Conservation (phyloP, 1,140 invertebrate genomes). For the Conus betulinus region DNA sequence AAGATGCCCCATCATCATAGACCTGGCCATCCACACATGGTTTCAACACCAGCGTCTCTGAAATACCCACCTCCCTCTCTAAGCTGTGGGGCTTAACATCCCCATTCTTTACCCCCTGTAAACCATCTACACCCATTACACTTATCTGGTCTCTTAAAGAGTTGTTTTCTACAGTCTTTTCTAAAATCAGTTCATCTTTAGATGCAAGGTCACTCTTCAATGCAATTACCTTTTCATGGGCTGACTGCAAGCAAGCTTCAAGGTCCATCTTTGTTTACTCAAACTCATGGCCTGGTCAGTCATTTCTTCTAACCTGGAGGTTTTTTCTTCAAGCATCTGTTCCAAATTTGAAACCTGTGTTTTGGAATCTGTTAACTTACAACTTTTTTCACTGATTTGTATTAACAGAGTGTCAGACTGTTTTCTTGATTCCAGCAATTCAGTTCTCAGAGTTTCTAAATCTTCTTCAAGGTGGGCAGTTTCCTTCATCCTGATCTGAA, state of each 20-base stretch:
- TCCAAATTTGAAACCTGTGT: neutral
- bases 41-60: conserved; percentile 12
- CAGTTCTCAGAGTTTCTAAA: neutral
- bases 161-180: conserved; percentile 36
- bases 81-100: neutral
- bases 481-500: neutral
- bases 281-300: conserved; percentile 36
- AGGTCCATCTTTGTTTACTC: conserved; percentile 34
- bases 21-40: conserved; percentile 32
- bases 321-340: conserved; percentile 19
- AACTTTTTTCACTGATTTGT: neutral
- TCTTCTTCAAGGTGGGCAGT: conserved; percentile 7
- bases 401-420: neutral
- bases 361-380: neutral
- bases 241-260: conserved; percentile 31
- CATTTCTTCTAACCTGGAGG: conserved; percentile 9
- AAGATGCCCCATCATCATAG: neutral
- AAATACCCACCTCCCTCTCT: conserved; percentile 4
- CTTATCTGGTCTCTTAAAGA: conserved; percentile 26
- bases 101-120: neutral
- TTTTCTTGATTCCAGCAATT: conserved; percentile 11
- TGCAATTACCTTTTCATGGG: conserved; percentile 19
- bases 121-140: neutral
- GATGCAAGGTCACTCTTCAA: conserved; percentile 34
- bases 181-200: conserved; percentile 22